Conservation (phyloP, 2,113 vertebrate genomes). For the Equus przewalskii region DNA sequence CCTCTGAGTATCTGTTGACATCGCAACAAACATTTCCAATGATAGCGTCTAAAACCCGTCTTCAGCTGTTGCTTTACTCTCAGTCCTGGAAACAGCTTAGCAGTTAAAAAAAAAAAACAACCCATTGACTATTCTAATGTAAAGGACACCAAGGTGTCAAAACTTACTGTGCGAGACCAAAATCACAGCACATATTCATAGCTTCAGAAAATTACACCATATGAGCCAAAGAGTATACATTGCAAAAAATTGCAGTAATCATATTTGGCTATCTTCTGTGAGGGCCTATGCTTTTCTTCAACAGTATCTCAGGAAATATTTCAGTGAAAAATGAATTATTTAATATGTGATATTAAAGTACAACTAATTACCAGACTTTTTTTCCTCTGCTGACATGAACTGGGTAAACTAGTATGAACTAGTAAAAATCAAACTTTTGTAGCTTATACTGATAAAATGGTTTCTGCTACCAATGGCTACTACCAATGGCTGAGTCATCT, state of each 20-base stretch:
- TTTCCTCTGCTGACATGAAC: not conserved
- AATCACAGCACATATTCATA: conserved; percentile 75
- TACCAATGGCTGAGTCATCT: not conserved
- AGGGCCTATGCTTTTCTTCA: not conserved
- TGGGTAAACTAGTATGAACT: not conserved
- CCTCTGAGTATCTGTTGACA: not conserved
- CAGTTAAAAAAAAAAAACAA: conserved; percentile 54
- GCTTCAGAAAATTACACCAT: conserved; percentile 34
- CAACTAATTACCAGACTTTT: not conserved
- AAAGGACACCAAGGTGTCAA: conserved; percentile 45
- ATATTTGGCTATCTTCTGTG: not conserved
- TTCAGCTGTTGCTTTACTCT: conserved; percentile 57
- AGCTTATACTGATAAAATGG: not conserved
- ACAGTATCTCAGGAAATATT: not conserved
- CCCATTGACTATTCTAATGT: conserved; percentile 58
- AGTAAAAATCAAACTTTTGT: not conserved
- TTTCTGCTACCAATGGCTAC: too few relatives aligned
- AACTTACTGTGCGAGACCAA: conserved; percentile 64
- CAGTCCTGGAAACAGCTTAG: conserved; percentile 67
- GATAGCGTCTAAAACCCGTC: conserved; percentile 24
- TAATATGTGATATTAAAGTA: not conserved
- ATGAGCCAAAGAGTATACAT: not conserved
- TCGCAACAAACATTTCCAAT: conserved; percentile 61
- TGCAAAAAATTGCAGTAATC: not conserved
- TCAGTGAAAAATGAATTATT: not conserved